Evolutionary conservation across 2,888 invertebrate species (phyloP).

Genomic region (Xestoiulus laeticollis): DNA sequence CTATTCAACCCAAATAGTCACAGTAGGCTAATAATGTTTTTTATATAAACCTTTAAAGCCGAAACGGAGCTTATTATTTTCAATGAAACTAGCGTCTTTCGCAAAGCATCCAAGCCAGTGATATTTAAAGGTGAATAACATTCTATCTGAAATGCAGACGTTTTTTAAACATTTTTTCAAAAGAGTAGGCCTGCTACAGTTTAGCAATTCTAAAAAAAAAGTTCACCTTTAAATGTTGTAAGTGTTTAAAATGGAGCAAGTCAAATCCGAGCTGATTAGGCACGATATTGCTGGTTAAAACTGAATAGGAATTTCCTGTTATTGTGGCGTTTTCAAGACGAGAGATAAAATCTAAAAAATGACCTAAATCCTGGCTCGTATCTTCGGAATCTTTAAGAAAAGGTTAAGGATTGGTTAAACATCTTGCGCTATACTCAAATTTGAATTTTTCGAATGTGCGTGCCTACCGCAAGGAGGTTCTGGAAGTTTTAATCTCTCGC

Average conservation of each 20-base stretch:
- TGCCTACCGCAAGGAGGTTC: slow-evolving; percentile 54
- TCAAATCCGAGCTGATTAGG: slow-evolving; percentile 54
- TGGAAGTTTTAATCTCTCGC: slow-evolving; percentile 55
- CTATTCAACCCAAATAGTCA: background rate
- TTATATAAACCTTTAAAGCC: background rate
- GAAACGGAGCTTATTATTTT: background rate
- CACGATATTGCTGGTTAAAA: slow-evolving; percentile 53
- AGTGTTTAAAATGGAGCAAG: slow-evolving; percentile 49
- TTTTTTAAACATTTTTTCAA: slow-evolving; percentile 27
- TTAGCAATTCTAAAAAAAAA: background rate
- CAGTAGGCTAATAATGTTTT: background rate
- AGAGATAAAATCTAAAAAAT: slow-evolving; percentile 53
- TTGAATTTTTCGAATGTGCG: background rate
- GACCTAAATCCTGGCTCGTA: slow-evolving; percentile 53
- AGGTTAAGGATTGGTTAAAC: background rate
- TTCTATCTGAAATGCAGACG: slow-evolving; percentile 14
- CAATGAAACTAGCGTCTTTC: slow-evolving; percentile 11
- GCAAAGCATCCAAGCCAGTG: slow-evolving; percentile 11
- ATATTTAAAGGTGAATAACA: slow-evolving; percentile 36
- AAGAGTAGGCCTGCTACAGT: background rate
- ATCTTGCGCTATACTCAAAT: background rate
- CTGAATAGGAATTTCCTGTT: slow-evolving; percentile 21
- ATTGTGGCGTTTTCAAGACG: slow-evolving; percentile 45
- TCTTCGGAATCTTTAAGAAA: slow-evolving; percentile 52
- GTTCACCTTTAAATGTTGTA: slow-evolving; percentile 45